Conservation (phyloP, 37 sponge, comb jelly and placozoan genomes). For the Bolinopsis microptera region DNA sequence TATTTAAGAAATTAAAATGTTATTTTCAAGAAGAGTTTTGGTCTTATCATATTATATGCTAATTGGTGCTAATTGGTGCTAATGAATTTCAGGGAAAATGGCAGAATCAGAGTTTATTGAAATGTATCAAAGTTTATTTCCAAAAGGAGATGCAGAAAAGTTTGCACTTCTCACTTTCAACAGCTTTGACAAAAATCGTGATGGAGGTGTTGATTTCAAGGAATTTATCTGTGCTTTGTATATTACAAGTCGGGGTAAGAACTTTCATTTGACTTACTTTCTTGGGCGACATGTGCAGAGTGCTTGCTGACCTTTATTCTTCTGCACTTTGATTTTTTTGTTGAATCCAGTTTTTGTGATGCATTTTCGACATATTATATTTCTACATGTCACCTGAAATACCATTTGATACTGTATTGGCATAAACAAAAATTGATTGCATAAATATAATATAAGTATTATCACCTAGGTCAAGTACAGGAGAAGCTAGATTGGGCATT, state of each 20-base stretch:
- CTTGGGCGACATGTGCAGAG: too few relatives aligned
- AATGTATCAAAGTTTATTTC: neutral
- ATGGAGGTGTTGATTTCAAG: constrained; percentile 42
- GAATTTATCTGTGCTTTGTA: constrained; percentile 30
- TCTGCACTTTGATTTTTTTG: too few relatives aligned
- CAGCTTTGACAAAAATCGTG: neutral
- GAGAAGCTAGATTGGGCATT: constrained; percentile 30
- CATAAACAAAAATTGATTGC: too few relatives aligned
- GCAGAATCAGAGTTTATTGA: neutral
- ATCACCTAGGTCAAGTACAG: neutral
- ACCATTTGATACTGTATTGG: too few relatives aligned
- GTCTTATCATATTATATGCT: too few relatives aligned
- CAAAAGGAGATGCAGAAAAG: neutral
- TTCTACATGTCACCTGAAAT: too few relatives aligned
- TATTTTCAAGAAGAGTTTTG: too few relatives aligned
- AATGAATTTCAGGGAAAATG: neutral
- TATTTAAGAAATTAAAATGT: neutral
- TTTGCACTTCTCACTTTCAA: constrained; percentile 7
- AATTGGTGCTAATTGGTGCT: neutral
- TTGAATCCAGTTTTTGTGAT: too few relatives aligned
- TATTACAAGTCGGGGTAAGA: constrained; percentile 11
- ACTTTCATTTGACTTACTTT: too few relatives aligned
- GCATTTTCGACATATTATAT: too few relatives aligned
- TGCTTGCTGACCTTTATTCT: too few relatives aligned
- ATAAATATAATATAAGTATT: neutral